A percentile compares a stretch with the other conserved stretches of the same genome.
Evolutionary conservation across 1,140 invertebrate species (phyloP).

Genomic region (Mya arenaria): DNA sequence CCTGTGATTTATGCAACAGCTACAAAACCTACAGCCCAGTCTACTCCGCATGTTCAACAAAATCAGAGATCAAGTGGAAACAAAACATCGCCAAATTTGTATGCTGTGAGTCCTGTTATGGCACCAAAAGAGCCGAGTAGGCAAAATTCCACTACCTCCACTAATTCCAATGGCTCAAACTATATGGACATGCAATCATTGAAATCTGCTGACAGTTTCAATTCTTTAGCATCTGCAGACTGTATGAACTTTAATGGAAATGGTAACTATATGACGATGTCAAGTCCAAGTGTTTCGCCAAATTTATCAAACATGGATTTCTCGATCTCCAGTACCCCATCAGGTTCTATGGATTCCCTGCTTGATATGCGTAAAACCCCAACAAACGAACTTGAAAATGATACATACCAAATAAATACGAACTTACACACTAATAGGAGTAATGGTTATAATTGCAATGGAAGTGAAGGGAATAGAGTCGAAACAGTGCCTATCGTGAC

Average conservation of each 20-base stretch:
- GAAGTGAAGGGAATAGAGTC: neutral
- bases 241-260: slow-evolving; percentile 55
- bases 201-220: slow-evolving; percentile 62
- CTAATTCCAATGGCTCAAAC: slow-evolving; percentile 48
- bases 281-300: slow-evolving; percentile 68
- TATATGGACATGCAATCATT: slow-evolving; percentile 63
- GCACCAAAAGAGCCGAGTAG: slow-evolving; percentile 38
- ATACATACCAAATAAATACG: slow-evolving; percentile 47
- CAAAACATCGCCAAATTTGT: slow-evolving; percentile 44
- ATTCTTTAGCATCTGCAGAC: slow-evolving; percentile 57
- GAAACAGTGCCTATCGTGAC: neutral
- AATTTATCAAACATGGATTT: slow-evolving; percentile 65
- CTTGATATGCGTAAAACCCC: slow-evolving; percentile 51
- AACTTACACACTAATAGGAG: slow-evolving; percentile 1
- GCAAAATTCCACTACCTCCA: slow-evolving; percentile 35
- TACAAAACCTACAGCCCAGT: slow-evolving; percentile 22
- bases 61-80: neutral
- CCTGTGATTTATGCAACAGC: slow-evolving; percentile 11
- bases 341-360: slow-evolving; percentile 65
- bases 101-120: slow-evolving; percentile 56
- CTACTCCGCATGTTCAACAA: slow-evolving; percentile 7
- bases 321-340: slow-evolving; percentile 58
- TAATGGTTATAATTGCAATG: neutral
- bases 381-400: slow-evolving; percentile 49
- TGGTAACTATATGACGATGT: slow-evolving; percentile 70